Evolutionary conservation across 2,888 invertebrate species (phyloP).

Genomic region (Agelastica alni): DNA sequence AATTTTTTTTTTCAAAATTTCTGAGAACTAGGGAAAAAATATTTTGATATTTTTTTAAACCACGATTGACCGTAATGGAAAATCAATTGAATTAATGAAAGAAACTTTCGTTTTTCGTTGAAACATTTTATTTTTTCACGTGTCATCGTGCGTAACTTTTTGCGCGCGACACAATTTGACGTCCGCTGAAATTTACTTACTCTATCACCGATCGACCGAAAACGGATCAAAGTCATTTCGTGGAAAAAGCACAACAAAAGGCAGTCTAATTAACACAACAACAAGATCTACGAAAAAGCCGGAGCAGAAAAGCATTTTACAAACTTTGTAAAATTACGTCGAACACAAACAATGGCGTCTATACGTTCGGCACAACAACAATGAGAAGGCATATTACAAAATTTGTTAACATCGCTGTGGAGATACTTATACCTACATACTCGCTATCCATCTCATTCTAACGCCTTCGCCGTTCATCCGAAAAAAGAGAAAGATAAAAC

Average conservation of each 20-base stretch:
- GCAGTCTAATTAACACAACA: conserved; percentile 28
- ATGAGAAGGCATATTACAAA: conserved; percentile 22
- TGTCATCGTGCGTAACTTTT: not conserved
- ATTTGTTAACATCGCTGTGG: conserved; percentile 8
- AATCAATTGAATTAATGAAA: no score
- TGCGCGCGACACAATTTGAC: not conserved
- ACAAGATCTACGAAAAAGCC: conserved; percentile 24
- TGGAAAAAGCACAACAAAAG: conserved; percentile 22
- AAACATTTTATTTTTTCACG: no score
- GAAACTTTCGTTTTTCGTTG: no score
- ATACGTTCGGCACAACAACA: conserved; percentile 23
- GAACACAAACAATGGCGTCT: conserved; percentile 29
- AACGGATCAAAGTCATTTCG: conserved; percentile 36
- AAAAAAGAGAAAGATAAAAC: no score
- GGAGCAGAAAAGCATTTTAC: conserved; percentile 27
- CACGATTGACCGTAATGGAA: no score
- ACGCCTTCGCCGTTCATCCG: no score
- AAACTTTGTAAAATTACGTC: conserved; percentile 22
- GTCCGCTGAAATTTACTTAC: conserved; percentile 3
- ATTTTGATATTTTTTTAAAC: no score
- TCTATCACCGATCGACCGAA: conserved; percentile 20
- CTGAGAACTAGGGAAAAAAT: no score
- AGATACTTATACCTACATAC: no score
- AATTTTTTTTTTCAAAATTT: no score
- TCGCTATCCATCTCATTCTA: no score